Evolutionary conservation across 2,113 vertebrate genomes (phyloP).

Genomic region (Erythrocercus mccallii): DNA sequence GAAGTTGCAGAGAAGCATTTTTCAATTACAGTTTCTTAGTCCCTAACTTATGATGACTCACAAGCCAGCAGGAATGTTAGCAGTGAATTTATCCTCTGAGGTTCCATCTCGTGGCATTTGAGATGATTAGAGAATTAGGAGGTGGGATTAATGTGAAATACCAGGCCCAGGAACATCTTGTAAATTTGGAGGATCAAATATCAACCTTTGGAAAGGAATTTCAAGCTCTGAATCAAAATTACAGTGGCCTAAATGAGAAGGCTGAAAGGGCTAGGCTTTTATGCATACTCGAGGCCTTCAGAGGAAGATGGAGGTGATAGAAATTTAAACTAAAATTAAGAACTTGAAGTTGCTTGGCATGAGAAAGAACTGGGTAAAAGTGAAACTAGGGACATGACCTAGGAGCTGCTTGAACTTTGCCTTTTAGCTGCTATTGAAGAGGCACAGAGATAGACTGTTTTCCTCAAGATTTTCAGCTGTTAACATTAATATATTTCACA

Average conservation of each 20-base stretch:
- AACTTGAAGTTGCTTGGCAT: neutral
- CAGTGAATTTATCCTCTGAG: constrained; percentile 17
- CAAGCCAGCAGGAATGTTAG: neutral
- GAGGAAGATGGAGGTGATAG: neutral
- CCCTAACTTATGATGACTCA: neutral
- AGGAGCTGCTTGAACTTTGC: neutral
- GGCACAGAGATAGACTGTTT: neutral
- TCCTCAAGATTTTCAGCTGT: neutral
- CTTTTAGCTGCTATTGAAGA: neutral
- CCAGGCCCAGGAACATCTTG: neutral
- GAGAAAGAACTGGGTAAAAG: neutral
- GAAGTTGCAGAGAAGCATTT: constrained; percentile 16
- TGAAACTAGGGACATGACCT: neutral
- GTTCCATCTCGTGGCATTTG: constrained; percentile 28
- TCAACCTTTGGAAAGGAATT: neutral
- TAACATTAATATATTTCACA: neutral
- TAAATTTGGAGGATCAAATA: constrained; percentile 7
- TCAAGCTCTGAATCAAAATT: neutral
- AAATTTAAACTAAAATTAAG: neutral
- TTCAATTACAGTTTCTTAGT: neutral
- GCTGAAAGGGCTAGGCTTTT: neutral
- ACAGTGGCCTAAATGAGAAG: neutral
- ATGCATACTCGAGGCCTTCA: neutral
- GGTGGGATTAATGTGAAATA: constrained; percentile 37
- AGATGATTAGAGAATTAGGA: constrained; percentile 42